Conservation (phyloP, 2,113 vertebrate species). For the Lipophrys pholis region DNA sequence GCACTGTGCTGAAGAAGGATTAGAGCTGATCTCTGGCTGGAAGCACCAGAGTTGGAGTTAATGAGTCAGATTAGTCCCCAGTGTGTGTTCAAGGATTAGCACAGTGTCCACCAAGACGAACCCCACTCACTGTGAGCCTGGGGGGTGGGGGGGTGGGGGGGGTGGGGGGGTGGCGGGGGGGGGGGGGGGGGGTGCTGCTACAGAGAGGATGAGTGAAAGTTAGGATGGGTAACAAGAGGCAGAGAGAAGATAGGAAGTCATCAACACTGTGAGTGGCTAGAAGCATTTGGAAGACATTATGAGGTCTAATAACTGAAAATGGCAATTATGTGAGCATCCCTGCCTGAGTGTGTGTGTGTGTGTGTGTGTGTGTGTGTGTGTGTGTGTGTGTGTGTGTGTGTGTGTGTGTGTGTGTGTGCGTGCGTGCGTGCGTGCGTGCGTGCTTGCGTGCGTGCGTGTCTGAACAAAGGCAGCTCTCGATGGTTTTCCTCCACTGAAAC, state of each 20-base stretch:
- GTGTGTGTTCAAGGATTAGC: constrained; percentile 61
- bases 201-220: constrained; percentile 15
- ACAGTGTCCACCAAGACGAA: constrained; percentile 43
- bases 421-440: not conserved
- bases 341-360: not conserved
- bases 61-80: constrained; percentile 67
- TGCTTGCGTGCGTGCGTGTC: no score
- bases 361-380: not conserved
- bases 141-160: constrained; percentile 11
- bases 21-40: constrained; percentile 45
- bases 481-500: constrained; percentile 15
- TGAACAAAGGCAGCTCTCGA: constrained; percentile 11
- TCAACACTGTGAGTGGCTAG: constrained; percentile 19
- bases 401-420: not conserved
- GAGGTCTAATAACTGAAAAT: constrained; percentile 50
- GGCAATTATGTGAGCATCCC: constrained; percentile 35
- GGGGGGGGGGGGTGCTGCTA: constrained; percentile 6
- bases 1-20: constrained; percentile 38
- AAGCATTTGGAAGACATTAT: constrained; percentile 51
- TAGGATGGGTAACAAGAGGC: constrained; percentile 30
- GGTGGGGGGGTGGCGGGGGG: constrained; percentile 13
- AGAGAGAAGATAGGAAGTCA: constrained; percentile 24
- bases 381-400: not conserved
- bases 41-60: constrained; percentile 50
- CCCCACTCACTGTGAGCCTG: constrained; percentile 29